Evolutionary conservation across 2,888 invertebrate genomes (phyloP), one percentile per base, ranked within the genome.

Genomic region (Lasioglossum calceatum): DNA sequence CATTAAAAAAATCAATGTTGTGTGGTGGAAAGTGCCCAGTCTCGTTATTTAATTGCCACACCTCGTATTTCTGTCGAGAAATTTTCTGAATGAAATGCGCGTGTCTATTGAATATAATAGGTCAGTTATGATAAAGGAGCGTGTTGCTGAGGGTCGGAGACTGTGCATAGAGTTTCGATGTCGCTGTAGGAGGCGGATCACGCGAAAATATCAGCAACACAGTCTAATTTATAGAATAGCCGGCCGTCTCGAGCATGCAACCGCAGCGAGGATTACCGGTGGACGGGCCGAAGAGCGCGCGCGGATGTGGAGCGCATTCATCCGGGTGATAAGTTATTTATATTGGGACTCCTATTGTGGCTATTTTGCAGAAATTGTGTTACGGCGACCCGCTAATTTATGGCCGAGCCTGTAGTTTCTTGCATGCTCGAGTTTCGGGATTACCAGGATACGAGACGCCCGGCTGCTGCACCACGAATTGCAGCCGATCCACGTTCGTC

Each of bases 251-350:
- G 71, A 54, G 73, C 76, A 58, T 77, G 73, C 36, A 76, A 87
- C 81, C 87, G 73, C 78, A 70, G 70, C 58, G 61, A 36, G 87
- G 87, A 87, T 87, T 87, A 83, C 84, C 61, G 75, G 73, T 36
- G 36, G 77, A 74, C 47, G 64, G 50, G 64, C 16, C 67, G 61
- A 84, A 71, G 77, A 74, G 67, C 58, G 61, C 61, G 54, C n/a
- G 42, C 71, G 75, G 78, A 75, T 67, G 74, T 42, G 70, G 70
- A 27, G 50, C 71, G 80, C 74, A 81, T 81, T 85, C 86, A 81
- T 81, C 81, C 77, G 78, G 70, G 64, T 75, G 85, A 86, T 86
- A 86, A 86, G 77, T 86, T 86, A 86, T 86, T 86, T 86, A 86
- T 86, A 86, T 86, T 72, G 86, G 81, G 81, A 77, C 77, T 86